These are phyloP conservation scores for Anser brachyrhynchus DNA, from an alignment of 2,113 vertebrate species.

Conservation along the genomic window DNA sequence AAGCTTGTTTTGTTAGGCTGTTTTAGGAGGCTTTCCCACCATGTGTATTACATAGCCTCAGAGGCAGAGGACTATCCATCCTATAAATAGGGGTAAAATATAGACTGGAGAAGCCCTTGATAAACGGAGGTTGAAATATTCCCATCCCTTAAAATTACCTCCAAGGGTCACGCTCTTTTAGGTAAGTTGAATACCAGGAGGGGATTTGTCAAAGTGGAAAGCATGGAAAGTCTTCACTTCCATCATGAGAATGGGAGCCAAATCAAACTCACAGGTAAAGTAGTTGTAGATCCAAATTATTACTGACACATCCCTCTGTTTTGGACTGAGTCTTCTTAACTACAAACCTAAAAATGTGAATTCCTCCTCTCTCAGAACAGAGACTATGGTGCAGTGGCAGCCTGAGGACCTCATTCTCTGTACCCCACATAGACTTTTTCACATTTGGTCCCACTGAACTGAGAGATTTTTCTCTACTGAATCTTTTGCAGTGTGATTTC, in stretches of 20 bases:
- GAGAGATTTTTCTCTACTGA: background rate
- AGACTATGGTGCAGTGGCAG: background rate
- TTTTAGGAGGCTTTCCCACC: background rate
- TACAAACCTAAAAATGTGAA: background rate
- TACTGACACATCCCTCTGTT: background rate
- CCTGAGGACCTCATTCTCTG: background rate
- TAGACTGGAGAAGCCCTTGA: background rate
- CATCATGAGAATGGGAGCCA: background rate
- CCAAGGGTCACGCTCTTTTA: background rate
- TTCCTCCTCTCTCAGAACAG: background rate
- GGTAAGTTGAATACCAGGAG: background rate
- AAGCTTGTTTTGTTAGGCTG: background rate
- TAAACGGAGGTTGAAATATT: background rate
- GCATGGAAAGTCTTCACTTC: background rate
- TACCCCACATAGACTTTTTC: background rate
- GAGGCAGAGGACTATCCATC: background rate
- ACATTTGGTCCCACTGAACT: background rate
- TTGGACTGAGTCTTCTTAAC: background rate
- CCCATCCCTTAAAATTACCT: background rate
- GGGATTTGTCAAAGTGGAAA: background rate
- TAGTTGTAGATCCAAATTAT: background rate
- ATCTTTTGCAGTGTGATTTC: background rate
- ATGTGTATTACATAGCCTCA: background rate
- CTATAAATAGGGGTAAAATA: background rate
- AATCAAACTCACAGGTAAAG: background rate